A percentile compares a stretch with the other conserved stretches of the same genome.
Evolutionary conservation across 2,888 invertebrate genomes (phyloP).

Genomic region (Meghimatium bilineatum): DNA sequence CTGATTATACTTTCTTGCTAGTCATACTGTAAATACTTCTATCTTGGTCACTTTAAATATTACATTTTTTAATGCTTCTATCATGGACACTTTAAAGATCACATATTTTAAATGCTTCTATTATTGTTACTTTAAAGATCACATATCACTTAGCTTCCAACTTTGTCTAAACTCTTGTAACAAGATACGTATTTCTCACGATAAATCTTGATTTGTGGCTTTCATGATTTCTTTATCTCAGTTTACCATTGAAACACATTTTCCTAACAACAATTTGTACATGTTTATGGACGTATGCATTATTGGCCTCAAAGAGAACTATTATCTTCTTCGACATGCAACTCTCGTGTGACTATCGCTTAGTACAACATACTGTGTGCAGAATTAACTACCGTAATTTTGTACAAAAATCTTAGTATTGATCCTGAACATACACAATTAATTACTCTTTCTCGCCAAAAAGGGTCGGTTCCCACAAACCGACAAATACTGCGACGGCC

Average conservation of each 20-base stretch:
- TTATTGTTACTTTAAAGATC: no score
- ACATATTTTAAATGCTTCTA: no score
- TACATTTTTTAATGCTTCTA: no score
- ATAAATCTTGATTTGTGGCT: no score
- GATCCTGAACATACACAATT: constrained; percentile 17
- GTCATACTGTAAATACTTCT: no score
- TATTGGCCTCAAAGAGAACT: background rate
- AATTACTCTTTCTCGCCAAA: constrained; percentile 18
- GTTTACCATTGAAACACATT: background rate
- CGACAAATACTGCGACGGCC: constrained; percentile 16
- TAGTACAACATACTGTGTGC: background rate
- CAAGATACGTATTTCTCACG: no score
- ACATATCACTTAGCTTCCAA: no score
- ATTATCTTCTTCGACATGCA: constrained; percentile 18
- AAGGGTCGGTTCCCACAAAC: constrained; percentile 7
- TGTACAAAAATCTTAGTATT: background rate
- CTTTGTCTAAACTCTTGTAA: no score
- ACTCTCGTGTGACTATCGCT: background rate
- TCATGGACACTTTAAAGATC: no score
- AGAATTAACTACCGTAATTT: constrained; percentile 5
- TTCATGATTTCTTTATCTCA: no score
- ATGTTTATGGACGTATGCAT: background rate
- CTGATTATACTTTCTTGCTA: no score
- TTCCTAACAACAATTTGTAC: background rate
- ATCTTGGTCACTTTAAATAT: no score